Base-by-base conservation (phyloP, 2,113 vertebrate genomes). In the Mirza zaza region DNA sequence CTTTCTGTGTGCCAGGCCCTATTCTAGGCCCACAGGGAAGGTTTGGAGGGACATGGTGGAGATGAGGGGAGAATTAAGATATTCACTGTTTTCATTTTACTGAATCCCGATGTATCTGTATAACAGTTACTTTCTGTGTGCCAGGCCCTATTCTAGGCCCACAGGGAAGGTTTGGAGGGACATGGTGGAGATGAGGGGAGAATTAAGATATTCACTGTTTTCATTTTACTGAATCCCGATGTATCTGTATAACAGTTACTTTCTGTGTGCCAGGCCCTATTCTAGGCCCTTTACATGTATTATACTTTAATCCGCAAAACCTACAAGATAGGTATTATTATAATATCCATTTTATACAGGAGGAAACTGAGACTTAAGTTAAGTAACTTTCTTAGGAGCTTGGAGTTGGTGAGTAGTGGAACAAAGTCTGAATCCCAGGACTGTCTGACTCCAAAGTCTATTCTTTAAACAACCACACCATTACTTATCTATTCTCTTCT, bases 1-100 rank as follows among this genome's bases (percentile, higher is more conserved):
- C 9, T 94, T 88, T 63, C 82, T 93, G 34, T 52, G 57, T 87
- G 65, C 17, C 48, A 83, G 27, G 6, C 10, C 2, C 48, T 48
- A 45, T 52, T 71, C 45, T 82, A 87, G 75, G 27, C 25, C 39
- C 27, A 63, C 29, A 63, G 75, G 71, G 36, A 83, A 83, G 25
- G 14, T 87, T 29, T 34, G 36, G 87, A 92, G 57, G 70, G 27
- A 48, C 39, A 76, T 52, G 91, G 48, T 65, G 5, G 45, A 95
- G 32, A n/a, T 55, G n/a, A 94, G 81, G 21, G 25, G 59, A 97
- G 18, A 94, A 83, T 90, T 92, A 67, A 90, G 57, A 76, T 88
- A 48, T 48, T 48, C 10, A 48, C 76, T 89, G 14, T 89, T 96
- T 36, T 61, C 57, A 94, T 94, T 82, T 84, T 84, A 48, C 45